Conservation (phyloP, 2,888 invertebrate genomes). For the Bellardia bayeri region DNA sequence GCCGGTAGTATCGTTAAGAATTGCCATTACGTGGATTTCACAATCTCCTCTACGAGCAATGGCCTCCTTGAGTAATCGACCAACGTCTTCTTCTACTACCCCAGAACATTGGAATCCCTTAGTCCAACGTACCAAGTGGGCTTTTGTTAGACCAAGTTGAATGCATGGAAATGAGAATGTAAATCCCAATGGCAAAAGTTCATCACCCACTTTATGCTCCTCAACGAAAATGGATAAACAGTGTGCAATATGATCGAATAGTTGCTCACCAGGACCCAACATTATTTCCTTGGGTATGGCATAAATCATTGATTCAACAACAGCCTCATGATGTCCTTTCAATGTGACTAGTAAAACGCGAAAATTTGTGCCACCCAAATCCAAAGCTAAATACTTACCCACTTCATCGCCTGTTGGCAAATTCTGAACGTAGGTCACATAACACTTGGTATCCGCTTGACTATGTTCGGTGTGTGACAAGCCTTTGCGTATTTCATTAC, state of each 20-base stretch:
- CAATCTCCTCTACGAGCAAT: constrained; percentile 93
- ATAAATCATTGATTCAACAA: constrained; percentile 98
- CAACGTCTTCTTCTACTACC: constrained; percentile 95
- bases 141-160: constrained; percentile 94
- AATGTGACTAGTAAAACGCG: constrained; percentile 95
- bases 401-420: constrained; percentile 96
- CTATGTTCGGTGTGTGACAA: constrained; percentile 90
- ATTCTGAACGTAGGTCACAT: constrained; percentile 97
- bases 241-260: constrained; percentile 98
- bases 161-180: constrained; percentile 97
- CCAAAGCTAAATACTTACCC: constrained; percentile 97
- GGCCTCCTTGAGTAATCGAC: constrained; percentile 93
- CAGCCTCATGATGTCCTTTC: constrained; percentile 90
- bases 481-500: constrained; percentile 91
- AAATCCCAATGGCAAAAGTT: constrained; percentile 94
- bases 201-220: constrained; percentile 88
- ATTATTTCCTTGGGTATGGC: constrained; percentile 96
- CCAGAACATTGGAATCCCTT: constrained; percentile 97
- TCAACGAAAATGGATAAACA: constrained; percentile 95
- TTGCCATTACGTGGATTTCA: constrained; percentile 93
- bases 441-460: constrained; percentile 94
- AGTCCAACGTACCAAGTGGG: constrained; percentile 95
- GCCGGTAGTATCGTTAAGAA: constrained; percentile 97
- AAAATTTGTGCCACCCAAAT: constrained; percentile 99
- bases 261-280: constrained; percentile 93